Percentiles rank a stretch among this genome's conserved stretches.
Evolutionary conservation across 2,888 invertebrate genomes (phyloP).

Genomic region (Apamea sordens): DNA sequence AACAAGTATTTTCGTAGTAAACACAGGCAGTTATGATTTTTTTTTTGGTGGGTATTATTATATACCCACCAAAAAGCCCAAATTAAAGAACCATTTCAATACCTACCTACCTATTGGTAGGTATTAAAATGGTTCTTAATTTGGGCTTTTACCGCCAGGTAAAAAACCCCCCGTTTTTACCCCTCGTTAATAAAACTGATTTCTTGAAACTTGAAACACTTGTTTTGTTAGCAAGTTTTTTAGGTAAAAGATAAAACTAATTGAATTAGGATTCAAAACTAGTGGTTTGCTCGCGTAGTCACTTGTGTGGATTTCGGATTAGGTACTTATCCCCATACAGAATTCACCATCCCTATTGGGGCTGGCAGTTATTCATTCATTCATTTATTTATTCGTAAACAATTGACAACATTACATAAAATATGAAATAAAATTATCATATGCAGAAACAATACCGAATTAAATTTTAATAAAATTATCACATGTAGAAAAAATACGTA

Average conservation of each 20-base stretch:
- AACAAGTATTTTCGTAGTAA: conserved; percentile 11
- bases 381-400: too few relatives aligned
- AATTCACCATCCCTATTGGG: neutral
- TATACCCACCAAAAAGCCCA: too few relatives aligned
- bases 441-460: too few relatives aligned
- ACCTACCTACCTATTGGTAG: too few relatives aligned
- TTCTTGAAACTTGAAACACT: too few relatives aligned
- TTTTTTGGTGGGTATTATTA: neutral
- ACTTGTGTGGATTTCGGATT: too few relatives aligned
- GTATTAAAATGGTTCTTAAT: neutral
- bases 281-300: neutral
- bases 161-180: conserved; percentile 8
- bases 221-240: neutral
- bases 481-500: too few relatives aligned
- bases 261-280: neutral
- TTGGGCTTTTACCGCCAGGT: neutral
- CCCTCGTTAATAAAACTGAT: neutral
- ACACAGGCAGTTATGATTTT: neutral
- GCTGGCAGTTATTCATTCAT: neutral
- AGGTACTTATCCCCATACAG: neutral
- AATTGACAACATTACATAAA: too few relatives aligned
- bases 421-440: too few relatives aligned
- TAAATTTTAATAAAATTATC: too few relatives aligned
- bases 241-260: neutral
- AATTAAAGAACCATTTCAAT: too few relatives aligned